Evolutionary conservation across 1,140 invertebrate species (phyloP), one percentile per base, ranked within the genome.

Genomic region (Panulirus ornatus): DNA sequence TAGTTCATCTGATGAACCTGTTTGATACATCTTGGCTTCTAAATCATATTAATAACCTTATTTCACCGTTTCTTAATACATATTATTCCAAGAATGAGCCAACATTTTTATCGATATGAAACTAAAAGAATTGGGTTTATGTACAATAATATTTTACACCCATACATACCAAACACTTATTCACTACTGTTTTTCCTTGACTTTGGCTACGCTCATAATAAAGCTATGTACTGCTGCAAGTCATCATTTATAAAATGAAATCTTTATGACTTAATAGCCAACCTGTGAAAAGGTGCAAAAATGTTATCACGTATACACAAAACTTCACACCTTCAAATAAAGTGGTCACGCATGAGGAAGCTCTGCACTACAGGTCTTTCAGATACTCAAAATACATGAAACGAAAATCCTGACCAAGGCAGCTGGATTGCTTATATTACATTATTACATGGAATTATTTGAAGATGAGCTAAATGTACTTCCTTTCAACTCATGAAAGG

Each of bases 101-200:
- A 84, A 84, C 36, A 70, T 40, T 42, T 84, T 70, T 40, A 40
- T 38, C 19, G 58, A 83, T 63, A 84, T 36, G 30, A 58, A 82
- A 51, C 36, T 63, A 84, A 84, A 42, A 38, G 47, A 58, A 63
- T 22, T 51, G 47, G 30, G 36, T 76, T 54, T 86, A 86, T 86
- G 27, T 86, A 86, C 84, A 86, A 44, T 51, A 36, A 36, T 76
- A 86, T 75, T 51, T 51, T 86, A 86, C 84, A 86, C 71, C 47
- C 84, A 75, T 58, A 76, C 84, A 86, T 38, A 75, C 83, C 42
- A 36, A 71, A 40, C 14, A 86, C 54, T 51, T 47, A 76, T 75
- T 38, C 51, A 30, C 54, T 58, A 58, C 14, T 58, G 54, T 6
- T 47, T 47, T 58, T 19, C 19, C 2, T 19, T 22, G 14, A 58